Evolutionary conservation across 2,797 vertebrate genomes (phyloP), one percentile per base, ranked within the genome.

Genomic region (Lycodopsis pacificus): DNA sequence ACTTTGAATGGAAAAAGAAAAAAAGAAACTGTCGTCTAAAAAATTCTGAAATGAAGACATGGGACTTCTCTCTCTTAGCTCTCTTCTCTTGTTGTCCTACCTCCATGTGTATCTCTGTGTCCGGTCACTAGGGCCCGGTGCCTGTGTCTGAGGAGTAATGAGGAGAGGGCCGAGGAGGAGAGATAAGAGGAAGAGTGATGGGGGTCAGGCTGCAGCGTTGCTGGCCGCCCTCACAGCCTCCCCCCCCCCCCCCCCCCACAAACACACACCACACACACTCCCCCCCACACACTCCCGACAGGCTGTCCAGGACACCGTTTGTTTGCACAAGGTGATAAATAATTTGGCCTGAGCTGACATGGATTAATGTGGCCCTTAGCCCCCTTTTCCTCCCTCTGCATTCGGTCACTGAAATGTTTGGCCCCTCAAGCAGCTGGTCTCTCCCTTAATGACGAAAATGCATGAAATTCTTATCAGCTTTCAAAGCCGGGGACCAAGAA

Each of bases 311-410:
- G 87, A 91, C 88, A 85, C 82, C 51, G 79, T 95, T 96, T 94
- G 94, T 95, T 96, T 96, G 91, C 90, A 87, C 84, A 94, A 93
- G 83, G 86, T 95, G 95, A 96, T 96, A 91, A 96, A 97, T 96
- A 94, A 96, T 95, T 95, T 94, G 95, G 89, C 90, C 92, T 92
- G 92, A 89, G 88, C 90, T 94, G 94, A 95, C 96, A 95, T 92
- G 57, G 85, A 92, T 91, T 92, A 91, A 90, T 95, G 90, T 93
- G 92, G 91, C 93, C 93, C 92, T 95, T 94, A 94, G 90, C 90
- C 90, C 88, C 81, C 85, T 86, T 85, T 86, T 84, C 79, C 78
- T 85, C 78, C 81, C 87, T 89, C 88, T 86, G 90, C 88, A 86
- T 94, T 94, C 87, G 89, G 93, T 92, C 91, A 83, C 89, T 85